Evolutionary conservation across 2,113 vertebrate genomes (phyloP).

Genomic region (Corvus hawaiiensis): DNA sequence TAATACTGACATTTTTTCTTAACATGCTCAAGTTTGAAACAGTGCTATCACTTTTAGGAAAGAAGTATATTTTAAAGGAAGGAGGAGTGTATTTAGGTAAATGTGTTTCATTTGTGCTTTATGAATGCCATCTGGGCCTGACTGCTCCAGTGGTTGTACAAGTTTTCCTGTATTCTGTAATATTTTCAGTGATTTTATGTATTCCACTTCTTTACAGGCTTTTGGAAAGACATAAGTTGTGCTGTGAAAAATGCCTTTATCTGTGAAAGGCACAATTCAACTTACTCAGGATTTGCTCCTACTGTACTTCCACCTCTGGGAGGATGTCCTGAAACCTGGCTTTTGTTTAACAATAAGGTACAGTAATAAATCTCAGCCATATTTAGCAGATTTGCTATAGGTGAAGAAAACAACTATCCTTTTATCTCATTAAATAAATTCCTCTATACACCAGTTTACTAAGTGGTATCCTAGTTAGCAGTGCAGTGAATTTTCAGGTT

Average conservation of each 20-base stretch:
- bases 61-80: background rate
- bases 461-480: background rate
- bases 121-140: background rate
- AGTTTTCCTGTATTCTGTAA: background rate
- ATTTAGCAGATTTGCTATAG: background rate
- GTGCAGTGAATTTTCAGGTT: background rate
- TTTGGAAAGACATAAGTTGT: constrained; percentile 92
- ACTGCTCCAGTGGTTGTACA: background rate
- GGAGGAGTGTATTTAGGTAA: background rate
- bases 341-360: constrained; percentile 83
- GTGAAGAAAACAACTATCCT: background rate
- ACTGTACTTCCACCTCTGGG: constrained; percentile 58
- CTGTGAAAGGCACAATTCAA: constrained; percentile 82
- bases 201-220: constrained; percentile 65
- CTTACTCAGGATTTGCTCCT: constrained; percentile 74
- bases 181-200: background rate
- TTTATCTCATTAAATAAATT: background rate
- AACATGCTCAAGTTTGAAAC: background rate
- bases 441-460: background rate
- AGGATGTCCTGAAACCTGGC: constrained; percentile 86
- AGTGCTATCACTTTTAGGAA: background rate
- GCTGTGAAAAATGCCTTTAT: constrained; percentile 81
- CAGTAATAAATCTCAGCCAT: background rate
- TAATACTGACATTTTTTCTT: background rate
- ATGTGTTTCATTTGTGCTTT: background rate